phyloP scores from a whole-genome alignment of 2,113 vertebrate genomes.

The Istiophorus platypterus region DNA sequence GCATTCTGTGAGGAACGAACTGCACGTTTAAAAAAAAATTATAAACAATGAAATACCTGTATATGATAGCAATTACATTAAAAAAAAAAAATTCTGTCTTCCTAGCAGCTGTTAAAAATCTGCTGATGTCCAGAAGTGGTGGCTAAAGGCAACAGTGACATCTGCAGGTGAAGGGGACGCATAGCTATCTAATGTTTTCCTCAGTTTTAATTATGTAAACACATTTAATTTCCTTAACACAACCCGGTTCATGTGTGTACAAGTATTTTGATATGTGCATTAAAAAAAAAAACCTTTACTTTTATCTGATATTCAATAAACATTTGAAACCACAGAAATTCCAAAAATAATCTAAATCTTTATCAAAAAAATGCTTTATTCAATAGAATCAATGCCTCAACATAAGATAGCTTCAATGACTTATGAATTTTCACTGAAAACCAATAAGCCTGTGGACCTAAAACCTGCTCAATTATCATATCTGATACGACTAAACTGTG shows the following conservation, averaged over 20 bases:
- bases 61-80: background rate
- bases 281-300: background rate
- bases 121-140: background rate
- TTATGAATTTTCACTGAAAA: slow-evolving; percentile 60
- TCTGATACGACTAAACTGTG: slow-evolving; percentile 1
- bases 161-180: slow-evolving; percentile 35
- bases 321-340: slow-evolving; percentile 6
- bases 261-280: background rate
- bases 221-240: too few relatives aligned
- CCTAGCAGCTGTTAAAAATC: background rate
- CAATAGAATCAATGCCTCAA: slow-evolving; percentile 66
- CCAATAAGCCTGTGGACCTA: slow-evolving; percentile 30
- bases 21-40: background rate
- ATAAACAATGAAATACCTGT: background rate
- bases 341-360: slow-evolving; percentile 23
- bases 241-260: background rate
- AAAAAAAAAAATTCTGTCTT: too few relatives aligned
- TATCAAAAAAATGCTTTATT: slow-evolving; percentile 79
- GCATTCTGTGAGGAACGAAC: background rate
- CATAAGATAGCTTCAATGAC: slow-evolving; percentile 58
- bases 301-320: background rate
- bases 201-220: too few relatives aligned
- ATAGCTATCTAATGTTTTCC: background rate
- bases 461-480: slow-evolving; percentile 31
- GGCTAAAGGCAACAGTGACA: slow-evolving; percentile 14